Conservation (phyloP, 2,888 invertebrate genomes). For the Flabesymbios commensalis region DNA sequence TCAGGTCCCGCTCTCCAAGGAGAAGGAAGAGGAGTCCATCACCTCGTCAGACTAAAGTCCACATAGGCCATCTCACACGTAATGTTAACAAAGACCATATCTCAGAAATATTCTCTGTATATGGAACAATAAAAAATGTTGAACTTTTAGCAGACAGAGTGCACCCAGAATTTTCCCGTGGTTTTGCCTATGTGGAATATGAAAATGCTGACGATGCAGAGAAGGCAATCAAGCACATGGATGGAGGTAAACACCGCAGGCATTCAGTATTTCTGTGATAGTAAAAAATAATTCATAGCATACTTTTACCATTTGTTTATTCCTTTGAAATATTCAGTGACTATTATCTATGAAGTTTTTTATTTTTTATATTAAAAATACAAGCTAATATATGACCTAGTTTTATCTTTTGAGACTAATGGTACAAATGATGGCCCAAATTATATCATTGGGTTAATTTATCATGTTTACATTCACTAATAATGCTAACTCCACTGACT, state of each 20-base stretch:
- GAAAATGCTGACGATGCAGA: constrained; percentile 93
- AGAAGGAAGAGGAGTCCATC: constrained; percentile 73
- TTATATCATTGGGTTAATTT: too few relatives aligned
- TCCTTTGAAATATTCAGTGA: too few relatives aligned
- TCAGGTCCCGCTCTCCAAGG: constrained; percentile 43
- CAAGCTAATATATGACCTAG: too few relatives aligned
- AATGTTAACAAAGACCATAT: constrained; percentile 78
- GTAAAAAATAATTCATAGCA: background rate
- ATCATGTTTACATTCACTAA: too few relatives aligned
- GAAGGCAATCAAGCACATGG: constrained; percentile 99
- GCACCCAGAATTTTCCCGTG: constrained; percentile 86
- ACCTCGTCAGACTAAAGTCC: constrained; percentile 89
- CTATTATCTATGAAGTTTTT: too few relatives aligned
- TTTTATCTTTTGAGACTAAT: too few relatives aligned
- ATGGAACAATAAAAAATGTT: constrained; percentile 76
- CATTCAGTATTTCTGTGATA: background rate
- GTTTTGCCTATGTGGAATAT: constrained; percentile 95
- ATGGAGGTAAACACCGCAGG: constrained; percentile 75
- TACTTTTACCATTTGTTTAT: too few relatives aligned
- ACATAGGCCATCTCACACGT: constrained; percentile 87
- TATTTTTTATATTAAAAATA: too few relatives aligned
- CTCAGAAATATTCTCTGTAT: constrained; percentile 61
- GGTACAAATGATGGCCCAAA: too few relatives aligned
- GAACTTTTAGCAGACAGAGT: constrained; percentile 88
- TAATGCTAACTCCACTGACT: too few relatives aligned